A percentile compares a stretch with the other conserved stretches of the same genome.
Evolutionary conservation across 2,888 invertebrate species (phyloP).

Genomic region (Griposia aprilina): DNA sequence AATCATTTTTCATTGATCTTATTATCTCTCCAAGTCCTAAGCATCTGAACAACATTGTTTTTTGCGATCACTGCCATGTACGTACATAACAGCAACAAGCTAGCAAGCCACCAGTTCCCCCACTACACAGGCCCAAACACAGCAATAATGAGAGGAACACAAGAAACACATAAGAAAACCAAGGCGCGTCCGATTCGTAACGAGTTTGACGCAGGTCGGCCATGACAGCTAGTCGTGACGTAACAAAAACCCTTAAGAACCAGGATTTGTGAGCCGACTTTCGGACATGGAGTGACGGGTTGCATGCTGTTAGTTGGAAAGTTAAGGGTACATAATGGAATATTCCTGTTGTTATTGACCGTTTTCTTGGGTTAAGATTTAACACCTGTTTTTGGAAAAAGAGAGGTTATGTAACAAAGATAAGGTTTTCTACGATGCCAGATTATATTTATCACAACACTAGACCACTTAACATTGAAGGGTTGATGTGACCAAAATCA

Average conservation of each 20-base stretch:
- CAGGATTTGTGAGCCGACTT: slow-evolving; percentile 64
- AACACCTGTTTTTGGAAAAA: slow-evolving; percentile 26
- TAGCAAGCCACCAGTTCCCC: not conserved
- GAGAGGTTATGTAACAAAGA: no score
- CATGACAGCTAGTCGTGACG: slow-evolving; percentile 64
- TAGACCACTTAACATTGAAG: no score
- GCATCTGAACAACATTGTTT: no score
- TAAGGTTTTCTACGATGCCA: not conserved
- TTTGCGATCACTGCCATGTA: no score
- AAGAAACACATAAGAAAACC: slow-evolving; percentile 67
- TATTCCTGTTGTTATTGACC: slow-evolving; percentile 31
- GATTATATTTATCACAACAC: no score
- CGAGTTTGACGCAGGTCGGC: slow-evolving; percentile 64
- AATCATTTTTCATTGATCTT: no score
- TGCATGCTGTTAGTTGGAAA: slow-evolving; percentile 55
- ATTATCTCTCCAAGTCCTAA: no score
- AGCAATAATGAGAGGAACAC: slow-evolving; percentile 54
- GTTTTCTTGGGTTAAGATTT: slow-evolving; percentile 2
- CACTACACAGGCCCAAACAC: slow-evolving; percentile 7
- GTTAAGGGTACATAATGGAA: slow-evolving; percentile 56
- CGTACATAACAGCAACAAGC: not conserved
- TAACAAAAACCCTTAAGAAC: slow-evolving; percentile 66
- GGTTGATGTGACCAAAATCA: no score
- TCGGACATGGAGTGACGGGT: slow-evolving; percentile 58
- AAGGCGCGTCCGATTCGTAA: slow-evolving; percentile 53